Evolutionary conservation across 2,113 vertebrate genomes (phyloP), one percentile per base, ranked within the genome.

Genomic region (Melanerpes aurifrons): DNA sequence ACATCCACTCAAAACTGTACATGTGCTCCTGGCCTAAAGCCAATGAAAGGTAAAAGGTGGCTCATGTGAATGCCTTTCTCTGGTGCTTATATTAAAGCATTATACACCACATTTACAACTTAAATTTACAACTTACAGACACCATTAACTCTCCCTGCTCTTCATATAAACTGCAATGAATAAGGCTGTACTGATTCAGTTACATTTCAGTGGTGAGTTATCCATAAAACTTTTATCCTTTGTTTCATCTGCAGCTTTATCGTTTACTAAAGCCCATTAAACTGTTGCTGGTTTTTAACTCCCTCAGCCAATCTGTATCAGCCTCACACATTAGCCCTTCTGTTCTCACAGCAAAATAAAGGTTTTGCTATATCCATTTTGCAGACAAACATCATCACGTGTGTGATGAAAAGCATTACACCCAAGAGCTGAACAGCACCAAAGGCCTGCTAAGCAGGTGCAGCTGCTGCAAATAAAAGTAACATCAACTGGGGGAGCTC

Each of bases 371-470:
- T 10, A 11, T 3, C 9, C 7, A 3, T 21, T 53, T 7, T 43
- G 12, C 66, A 84, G 35, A 32, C 0, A 0, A 14, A 61, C 3
- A 2, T 2, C 12, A 6, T 2, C 14, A 54, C 15, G 29, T 4
- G 22, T 2, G 6, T 1, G 1, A 11, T 6, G 19, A 47, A 62
- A 72, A 74, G 26, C 26, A 9, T 9, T 35, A 35, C 45, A 81
- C 29, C 12, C 3, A 8, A 37, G 48, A 56, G 22, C 22, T 29
- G 14, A 72, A 35, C 16, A 45, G 73, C 61, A 37, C 17, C 31
- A 22, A 37, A 59, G 5, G 31, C 16, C 2, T 5, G 32, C 32
- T 24, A 37, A 68, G 15, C 35, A 59, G 25, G 8, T 0, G 8
- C 19, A 50, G 62, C 61, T 66, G 62, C 64, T 91, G 88, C 79